These are phyloP conservation scores for Pagrus major DNA, from an alignment of 2,113 vertebrate genomes.

Conservation along the genomic window DNA sequence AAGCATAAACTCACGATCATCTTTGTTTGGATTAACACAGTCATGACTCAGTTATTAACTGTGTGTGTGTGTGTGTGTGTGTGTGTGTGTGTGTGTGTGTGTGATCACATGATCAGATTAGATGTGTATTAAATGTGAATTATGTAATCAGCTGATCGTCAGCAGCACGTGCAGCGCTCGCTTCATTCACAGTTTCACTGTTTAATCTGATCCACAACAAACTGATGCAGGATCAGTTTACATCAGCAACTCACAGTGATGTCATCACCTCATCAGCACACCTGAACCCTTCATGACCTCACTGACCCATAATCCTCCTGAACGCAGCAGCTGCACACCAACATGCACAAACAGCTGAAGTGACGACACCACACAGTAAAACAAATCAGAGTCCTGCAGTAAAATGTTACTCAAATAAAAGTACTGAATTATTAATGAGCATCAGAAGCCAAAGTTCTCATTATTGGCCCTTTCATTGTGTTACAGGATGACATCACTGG, in stretches of 20 bases:
- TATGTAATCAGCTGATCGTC: conserved; percentile 42
- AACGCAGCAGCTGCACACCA: neutral
- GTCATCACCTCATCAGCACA: neutral
- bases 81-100: conserved; percentile 17
- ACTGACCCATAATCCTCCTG: conserved; percentile 8
- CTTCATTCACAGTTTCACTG: conserved; percentile 20
- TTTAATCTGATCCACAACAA: conserved; percentile 15
- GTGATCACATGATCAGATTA: conserved; percentile 31
- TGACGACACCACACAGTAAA: too few relatives aligned
- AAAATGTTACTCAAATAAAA: too few relatives aligned
- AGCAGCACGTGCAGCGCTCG: conserved; percentile 10
- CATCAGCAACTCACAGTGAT: neutral
- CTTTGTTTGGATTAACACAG: too few relatives aligned
- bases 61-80: neutral
- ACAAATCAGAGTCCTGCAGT: too few relatives aligned
- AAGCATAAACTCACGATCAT: too few relatives aligned
- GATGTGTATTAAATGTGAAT: neutral
- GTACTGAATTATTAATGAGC: too few relatives aligned
- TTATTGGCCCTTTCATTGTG: too few relatives aligned
- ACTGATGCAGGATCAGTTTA: conserved; percentile 30
- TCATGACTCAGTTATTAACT: too few relatives aligned
- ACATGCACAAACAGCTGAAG: too few relatives aligned
- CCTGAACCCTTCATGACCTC: neutral
- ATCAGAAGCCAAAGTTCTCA: too few relatives aligned
- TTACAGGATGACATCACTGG: too few relatives aligned